These are phyloP conservation scores for Diaperis boleti DNA, from an alignment of 2,888 invertebrate genomes.

Conservation along the genomic window DNA sequence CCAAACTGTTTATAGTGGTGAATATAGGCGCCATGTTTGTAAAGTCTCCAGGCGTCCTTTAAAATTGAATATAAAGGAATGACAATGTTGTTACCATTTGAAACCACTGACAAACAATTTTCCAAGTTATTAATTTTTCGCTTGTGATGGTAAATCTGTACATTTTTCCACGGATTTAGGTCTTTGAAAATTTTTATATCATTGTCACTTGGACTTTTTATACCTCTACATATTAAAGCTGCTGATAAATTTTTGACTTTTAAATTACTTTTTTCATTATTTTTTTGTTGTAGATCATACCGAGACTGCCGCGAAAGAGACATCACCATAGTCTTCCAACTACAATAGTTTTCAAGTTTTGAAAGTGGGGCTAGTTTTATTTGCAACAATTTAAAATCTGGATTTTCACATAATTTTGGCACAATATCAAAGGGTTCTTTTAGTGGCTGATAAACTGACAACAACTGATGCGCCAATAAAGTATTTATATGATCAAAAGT, in stretches of 20 bases:
- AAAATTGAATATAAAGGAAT: constrained; percentile 63
- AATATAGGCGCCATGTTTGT: constrained; percentile 67
- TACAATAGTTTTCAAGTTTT: constrained; percentile 53
- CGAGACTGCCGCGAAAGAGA: constrained; percentile 46
- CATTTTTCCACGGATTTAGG: constrained; percentile 59
- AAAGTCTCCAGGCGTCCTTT: constrained; percentile 67
- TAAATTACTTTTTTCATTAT: constrained; percentile 44
- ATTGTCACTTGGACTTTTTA: constrained; percentile 47
- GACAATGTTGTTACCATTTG: constrained; percentile 66
- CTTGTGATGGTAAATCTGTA: constrained; percentile 63
- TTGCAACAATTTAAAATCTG: constrained; percentile 66
- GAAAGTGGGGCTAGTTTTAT: constrained; percentile 65
- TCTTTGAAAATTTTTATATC: constrained; percentile 58
- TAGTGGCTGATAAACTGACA: constrained; percentile 66
- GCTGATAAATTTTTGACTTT: constrained; percentile 58
- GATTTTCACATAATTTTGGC: constrained; percentile 65
- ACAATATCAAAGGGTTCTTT: constrained; percentile 58
- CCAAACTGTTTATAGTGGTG: constrained; percentile 69
- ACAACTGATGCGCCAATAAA: constrained; percentile 66
- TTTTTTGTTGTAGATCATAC: constrained; percentile 46
- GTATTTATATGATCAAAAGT: constrained; percentile 66
- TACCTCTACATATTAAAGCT: constrained; percentile 65
- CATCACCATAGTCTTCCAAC: constrained; percentile 59
- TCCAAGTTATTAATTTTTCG: constrained; percentile 63
- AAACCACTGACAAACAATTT: constrained; percentile 65